Conservation (phyloP, 2,113 vertebrate species). For the Syrrhaptes paradoxus region DNA sequence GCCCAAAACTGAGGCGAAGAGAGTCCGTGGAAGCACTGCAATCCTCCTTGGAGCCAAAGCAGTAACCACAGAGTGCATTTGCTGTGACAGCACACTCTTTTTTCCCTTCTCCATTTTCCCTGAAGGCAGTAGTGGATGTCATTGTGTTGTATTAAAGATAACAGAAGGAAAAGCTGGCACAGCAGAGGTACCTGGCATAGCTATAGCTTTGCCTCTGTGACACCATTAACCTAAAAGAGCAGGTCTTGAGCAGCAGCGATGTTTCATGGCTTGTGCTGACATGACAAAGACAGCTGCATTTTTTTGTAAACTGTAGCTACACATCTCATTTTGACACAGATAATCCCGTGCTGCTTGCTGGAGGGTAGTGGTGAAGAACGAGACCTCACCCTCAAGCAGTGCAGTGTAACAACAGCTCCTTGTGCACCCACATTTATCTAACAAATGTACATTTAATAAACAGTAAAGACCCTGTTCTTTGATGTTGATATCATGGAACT, state of each 20-base stretch:
- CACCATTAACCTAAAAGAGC: not conserved
- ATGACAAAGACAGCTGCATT: not conserved
- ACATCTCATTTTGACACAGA: not conserved
- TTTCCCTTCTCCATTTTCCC: not conserved
- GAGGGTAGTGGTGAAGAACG: not conserved
- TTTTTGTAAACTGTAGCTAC: not conserved
- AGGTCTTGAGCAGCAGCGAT: not conserved
- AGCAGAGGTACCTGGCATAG: not conserved
- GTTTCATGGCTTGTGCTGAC: not conserved
- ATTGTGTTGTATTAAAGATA: accelerated
- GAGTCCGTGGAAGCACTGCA: not conserved
- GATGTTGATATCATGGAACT: not conserved
- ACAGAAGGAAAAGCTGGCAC: not conserved
- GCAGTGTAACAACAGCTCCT: not conserved
- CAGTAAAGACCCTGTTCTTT: not conserved
- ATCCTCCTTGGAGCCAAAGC: not conserved
- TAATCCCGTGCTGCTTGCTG: not conserved
- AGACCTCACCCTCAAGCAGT: not conserved
- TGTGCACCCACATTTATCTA: not conserved
- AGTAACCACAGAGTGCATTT: not conserved
- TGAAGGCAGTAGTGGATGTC: not conserved
- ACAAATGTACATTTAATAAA: not conserved
- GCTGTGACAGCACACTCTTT: not conserved
- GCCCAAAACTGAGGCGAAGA: not conserved
- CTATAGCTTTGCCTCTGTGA: not conserved